A percentile compares a stretch with the other conserved stretches of the same genome.
These are phyloP conservation scores for Cyprinus carpio DNA, from an alignment of 2,113 vertebrate species.

Conservation along the genomic window DNA sequence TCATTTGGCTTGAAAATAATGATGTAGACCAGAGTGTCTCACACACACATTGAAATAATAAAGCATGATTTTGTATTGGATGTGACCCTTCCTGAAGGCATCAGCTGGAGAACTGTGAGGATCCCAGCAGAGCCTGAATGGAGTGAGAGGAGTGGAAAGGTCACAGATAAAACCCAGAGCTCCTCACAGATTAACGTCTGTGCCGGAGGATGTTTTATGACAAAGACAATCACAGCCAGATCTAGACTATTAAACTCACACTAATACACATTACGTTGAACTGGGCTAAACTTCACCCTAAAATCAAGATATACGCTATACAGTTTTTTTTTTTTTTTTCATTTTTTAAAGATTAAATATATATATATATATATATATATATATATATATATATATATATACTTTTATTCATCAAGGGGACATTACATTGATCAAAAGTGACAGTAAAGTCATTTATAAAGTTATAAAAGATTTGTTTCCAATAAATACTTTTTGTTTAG, in stretches of 20 bases:
- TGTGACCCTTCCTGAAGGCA: neutral
- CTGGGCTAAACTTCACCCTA: neutral
- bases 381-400: too few species aligned
- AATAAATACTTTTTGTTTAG: too few species aligned
- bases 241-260: neutral
- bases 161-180: constrained; percentile 1
- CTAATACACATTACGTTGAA: neutral
- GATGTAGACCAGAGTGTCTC: neutral
- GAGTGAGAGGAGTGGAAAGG: constrained; percentile 18
- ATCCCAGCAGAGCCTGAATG: constrained; percentile 21
- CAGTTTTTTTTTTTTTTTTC: neutral
- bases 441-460: too few species aligned
- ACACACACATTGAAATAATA: neutral
- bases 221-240: constrained; percentile 12
- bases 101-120: neutral
- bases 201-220: constrained; percentile 9
- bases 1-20: constrained; percentile 13
- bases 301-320: neutral
- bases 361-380: too few species aligned
- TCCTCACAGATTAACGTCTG: constrained; percentile 12
- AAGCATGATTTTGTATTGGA: neutral
- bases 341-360: too few species aligned
- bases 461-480: too few species aligned
- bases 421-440: too few species aligned
- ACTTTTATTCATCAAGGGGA: too few species aligned